Conservation (phyloP, 1,140 invertebrate species). For the Periplaneta americana region DNA sequence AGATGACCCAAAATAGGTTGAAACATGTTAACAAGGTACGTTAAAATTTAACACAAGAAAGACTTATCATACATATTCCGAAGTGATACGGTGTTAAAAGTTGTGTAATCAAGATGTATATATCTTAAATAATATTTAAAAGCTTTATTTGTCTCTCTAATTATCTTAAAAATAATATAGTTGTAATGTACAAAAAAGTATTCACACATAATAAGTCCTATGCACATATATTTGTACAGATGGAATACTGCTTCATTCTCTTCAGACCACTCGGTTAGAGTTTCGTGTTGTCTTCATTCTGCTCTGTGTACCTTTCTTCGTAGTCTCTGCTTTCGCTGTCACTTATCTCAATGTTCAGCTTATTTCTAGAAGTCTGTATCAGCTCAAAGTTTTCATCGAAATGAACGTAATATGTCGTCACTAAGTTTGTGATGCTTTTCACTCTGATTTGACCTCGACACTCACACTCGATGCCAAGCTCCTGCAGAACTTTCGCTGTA, state of each 20-base stretch:
- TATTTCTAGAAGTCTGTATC: constrained; percentile 20
- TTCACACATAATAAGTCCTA: not conserved
- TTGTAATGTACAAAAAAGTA: not conserved
- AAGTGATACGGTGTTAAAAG: too few relatives aligned
- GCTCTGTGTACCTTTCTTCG: not conserved
- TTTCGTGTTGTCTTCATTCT: not conserved
- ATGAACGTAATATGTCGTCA: constrained; percentile 68
- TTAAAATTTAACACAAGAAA: too few relatives aligned
- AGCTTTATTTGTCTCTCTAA: not conserved
- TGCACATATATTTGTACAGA: too few relatives aligned
- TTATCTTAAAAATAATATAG: not conserved
- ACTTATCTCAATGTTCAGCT: not conserved
- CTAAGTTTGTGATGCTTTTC: constrained; percentile 62
- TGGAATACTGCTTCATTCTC: not conserved
- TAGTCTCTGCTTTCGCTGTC: not conserved
- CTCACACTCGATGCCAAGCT: constrained; percentile 60
- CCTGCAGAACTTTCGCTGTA: constrained; percentile 61
- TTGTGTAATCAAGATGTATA: too few relatives aligned
- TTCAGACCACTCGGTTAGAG: not conserved
- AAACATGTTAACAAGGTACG: too few relatives aligned
- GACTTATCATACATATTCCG: too few relatives aligned
- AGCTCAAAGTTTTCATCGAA: constrained; percentile 56
- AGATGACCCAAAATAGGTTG: too few relatives aligned
- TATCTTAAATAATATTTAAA: not conserved
- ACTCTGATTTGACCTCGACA: constrained; percentile 64